Evolutionary conservation across 2,797 vertebrate species (phyloP).

Genomic region (Ficedula albicollis): DNA sequence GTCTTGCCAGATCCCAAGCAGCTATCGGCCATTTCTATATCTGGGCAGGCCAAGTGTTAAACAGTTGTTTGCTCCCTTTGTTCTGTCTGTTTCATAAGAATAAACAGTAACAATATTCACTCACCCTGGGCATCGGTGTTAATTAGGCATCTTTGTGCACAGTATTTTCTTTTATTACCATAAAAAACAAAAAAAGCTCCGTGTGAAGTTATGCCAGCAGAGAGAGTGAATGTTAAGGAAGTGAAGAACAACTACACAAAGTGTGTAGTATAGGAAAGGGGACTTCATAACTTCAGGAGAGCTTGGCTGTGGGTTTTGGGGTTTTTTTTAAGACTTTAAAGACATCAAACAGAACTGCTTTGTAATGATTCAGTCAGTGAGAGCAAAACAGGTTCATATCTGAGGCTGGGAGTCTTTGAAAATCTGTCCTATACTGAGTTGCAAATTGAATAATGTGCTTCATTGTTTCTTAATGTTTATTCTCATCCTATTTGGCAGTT

Average conservation of each 20-base stretch:
- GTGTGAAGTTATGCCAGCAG: slow-evolving; percentile 27
- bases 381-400: slow-evolving; percentile 42
- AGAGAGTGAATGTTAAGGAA: neutral
- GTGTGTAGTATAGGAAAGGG: neutral
- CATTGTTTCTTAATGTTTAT: slow-evolving; percentile 57
- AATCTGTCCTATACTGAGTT: neutral
- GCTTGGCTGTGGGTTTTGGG: neutral
- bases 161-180: slow-evolving; percentile 1
- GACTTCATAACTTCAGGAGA: slow-evolving; percentile 2
- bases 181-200: neutral
- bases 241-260: neutral
- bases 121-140: neutral
- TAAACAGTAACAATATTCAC: neutral
- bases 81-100: neutral
- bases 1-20: neutral
- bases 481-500: slow-evolving; percentile 41
- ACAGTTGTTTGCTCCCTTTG: slow-evolving; percentile 1
- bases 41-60: neutral
- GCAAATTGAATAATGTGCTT: slow-evolving; percentile 36
- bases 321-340: neutral
- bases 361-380: slow-evolving; percentile 13
- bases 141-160: slow-evolving; percentile 24
- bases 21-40: neutral
- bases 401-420: slow-evolving; percentile 28
- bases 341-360: slow-evolving; percentile 36